Conservation (phyloP, 1,140 invertebrate genomes). For the Gryllus bimaculatus region DNA sequence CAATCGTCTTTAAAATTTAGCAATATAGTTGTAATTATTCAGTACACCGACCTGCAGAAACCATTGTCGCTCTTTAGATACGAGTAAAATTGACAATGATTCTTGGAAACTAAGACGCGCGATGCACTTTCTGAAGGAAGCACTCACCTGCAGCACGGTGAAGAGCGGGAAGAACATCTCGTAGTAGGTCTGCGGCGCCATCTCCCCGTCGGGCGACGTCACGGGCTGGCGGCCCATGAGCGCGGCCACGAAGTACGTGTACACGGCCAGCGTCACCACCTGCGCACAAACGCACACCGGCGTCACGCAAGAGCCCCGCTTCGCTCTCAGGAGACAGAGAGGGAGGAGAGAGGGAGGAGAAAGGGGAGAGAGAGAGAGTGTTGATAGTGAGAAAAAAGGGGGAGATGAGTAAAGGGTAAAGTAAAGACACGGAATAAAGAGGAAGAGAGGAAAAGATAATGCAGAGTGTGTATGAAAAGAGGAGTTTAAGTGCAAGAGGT, state of each 20-base stretch:
- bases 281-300: conserved; percentile 38
- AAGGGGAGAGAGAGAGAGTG: not conserved
- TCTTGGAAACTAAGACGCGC: too few species aligned
- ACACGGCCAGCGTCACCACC: conserved; percentile 85
- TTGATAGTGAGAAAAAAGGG: not conserved
- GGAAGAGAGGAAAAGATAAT: too few species aligned
- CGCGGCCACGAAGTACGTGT: conserved; percentile 84
- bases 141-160: conserved; percentile 71
- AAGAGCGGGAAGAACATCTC: conserved; percentile 92
- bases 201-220: conserved; percentile 38
- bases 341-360: not conserved
- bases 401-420: too few species aligned
- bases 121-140: not conserved
- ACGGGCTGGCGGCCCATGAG: conserved; percentile 76
- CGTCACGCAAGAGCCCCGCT: too few species aligned
- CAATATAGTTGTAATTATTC: too few species aligned
- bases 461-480: too few species aligned
- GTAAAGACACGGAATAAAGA: too few species aligned
- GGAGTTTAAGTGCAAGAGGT: too few species aligned
- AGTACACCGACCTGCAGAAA: too few species aligned
- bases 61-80: too few species aligned
- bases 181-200: conserved; percentile 43
- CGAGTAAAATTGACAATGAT: too few species aligned
- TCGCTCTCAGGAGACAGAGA: not conserved
- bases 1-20: too few species aligned